Evolutionary conservation across 2,113 vertebrate species (phyloP).

Genomic region (Pygoscelis antarcticus): DNA sequence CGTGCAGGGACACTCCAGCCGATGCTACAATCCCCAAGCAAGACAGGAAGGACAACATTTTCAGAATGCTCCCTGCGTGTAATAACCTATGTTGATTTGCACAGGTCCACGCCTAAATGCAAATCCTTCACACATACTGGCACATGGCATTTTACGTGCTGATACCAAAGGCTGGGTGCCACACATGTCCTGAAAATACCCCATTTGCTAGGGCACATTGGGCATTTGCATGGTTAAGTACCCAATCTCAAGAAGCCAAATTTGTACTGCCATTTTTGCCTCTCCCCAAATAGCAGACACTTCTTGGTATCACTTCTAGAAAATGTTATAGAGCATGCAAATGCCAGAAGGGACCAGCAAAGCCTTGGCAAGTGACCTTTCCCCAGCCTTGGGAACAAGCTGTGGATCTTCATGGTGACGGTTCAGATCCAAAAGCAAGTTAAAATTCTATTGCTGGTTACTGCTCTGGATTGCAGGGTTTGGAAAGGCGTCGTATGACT

Average conservation of each 20-base stretch:
- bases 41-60: neutral
- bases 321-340: neutral
- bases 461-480: neutral
- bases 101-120: neutral
- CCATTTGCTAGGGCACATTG: neutral
- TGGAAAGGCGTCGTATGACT: neutral
- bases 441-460: neutral
- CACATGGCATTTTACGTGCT: neutral
- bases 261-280: neutral
- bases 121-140: neutral
- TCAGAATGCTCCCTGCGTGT: neutral
- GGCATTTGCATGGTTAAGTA: neutral
- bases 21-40: neutral
- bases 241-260: neutral
- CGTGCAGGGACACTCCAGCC: neutral
- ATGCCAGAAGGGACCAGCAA: neutral
- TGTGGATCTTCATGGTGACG: neutral
- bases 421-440: neutral
- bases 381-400: neutral
- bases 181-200: neutral
- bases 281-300: neutral
- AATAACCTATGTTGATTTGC: neutral
- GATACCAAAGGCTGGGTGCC: neutral
- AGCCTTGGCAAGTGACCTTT: neutral
- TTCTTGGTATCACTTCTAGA: neutral